phyloP scores from a whole-genome alignment of 1,140 invertebrate species.

The Drosophila melanogaster region DNA sequence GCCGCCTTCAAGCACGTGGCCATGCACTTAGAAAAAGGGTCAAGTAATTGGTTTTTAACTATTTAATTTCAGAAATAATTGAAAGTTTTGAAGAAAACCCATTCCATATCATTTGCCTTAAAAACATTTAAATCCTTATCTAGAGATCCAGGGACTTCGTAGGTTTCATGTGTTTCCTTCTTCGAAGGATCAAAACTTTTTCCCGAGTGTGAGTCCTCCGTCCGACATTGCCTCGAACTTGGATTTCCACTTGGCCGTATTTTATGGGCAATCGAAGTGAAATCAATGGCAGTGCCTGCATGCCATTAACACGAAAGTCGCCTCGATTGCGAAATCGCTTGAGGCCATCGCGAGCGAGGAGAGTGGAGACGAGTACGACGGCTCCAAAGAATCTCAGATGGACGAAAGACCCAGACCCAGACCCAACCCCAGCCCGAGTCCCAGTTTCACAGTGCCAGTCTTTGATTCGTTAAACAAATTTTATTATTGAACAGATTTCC shows the following conservation, averaged over 20 bases:
- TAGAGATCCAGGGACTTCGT: too few species aligned
- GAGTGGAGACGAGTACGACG: neutral
- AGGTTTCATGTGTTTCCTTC: neutral
- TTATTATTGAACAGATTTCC: conserved; percentile 81
- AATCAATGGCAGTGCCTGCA: conserved; percentile 82
- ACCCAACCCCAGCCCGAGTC: neutral
- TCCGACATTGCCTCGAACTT: conserved; percentile 29
- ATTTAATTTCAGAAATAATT: neutral
- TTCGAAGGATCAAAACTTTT: neutral
- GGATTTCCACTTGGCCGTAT: conserved; percentile 72
- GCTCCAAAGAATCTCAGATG: conserved; percentile 31
- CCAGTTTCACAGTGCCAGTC: conserved; percentile 18
- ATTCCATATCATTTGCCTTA: too few species aligned
- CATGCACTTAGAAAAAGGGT: conserved; percentile 23
- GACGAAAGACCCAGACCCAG: conserved; percentile 15
- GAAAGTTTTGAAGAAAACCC: too few species aligned
- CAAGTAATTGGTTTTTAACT: too few species aligned
- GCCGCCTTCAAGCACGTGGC: conserved; percentile 79
- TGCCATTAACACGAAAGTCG: conserved; percentile 82
- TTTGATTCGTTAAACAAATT: conserved; percentile 83
- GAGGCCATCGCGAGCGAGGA: conserved; percentile 53
- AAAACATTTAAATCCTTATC: too few species aligned
- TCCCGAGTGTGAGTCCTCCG: conserved; percentile 27
- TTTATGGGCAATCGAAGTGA: conserved; percentile 82
- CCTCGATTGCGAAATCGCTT: conserved; percentile 67